Base-by-base conservation (phyloP, 2,797 vertebrate genomes). In the Liparis tanakae region DNA sequence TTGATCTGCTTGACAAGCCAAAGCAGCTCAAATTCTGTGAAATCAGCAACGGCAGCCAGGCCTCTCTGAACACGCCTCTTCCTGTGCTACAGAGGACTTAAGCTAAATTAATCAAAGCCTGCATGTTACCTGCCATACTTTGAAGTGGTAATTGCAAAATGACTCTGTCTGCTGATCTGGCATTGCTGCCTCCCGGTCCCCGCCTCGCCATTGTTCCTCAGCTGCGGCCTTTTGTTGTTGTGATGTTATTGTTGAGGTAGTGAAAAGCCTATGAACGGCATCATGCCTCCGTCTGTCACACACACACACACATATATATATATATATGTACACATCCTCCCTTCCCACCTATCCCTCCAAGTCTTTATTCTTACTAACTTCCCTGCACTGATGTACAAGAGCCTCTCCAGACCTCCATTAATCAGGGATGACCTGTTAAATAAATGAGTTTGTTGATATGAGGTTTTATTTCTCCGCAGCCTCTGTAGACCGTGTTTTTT, bases 91-190 rank as follows among this genome's bases (percentile, higher is more conserved):
- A 91, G 88, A 93, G 86, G 90, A 94, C 91, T 93, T 94, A 85
- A 90, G 91, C 91, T 94, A 95, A 96, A 95, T 95, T 90, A 95
- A 95, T 94, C 92, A 93, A 94, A 94, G 92, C 91, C 86, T 87
- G 78, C 82, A 82, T 86, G 82, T 92, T 92, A 94, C 90, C 94
- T 94, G 91, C 89, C 85, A 91, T 82, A 84, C 92, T 94, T 94
- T 94, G 93, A 93, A 94, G 93, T 94, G 81, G 85, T 92, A 94
- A 95, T 94, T 94, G 91, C 82, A 85, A 91, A 93, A 93, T 90
- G 70, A 89, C 92, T 91, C 88, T 88, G 77, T 88, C 78, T 91
- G 88, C 91, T 93, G 89, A 94, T 90, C 91, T 88, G 90, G 84
- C 87, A 84, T 61, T 85, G 83, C 85, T 87, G 88, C 85, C 82